These are phyloP conservation scores for Microctonus aethiopoides DNA, from an alignment of 2,888 invertebrate genomes.

Conservation along the genomic window DNA sequence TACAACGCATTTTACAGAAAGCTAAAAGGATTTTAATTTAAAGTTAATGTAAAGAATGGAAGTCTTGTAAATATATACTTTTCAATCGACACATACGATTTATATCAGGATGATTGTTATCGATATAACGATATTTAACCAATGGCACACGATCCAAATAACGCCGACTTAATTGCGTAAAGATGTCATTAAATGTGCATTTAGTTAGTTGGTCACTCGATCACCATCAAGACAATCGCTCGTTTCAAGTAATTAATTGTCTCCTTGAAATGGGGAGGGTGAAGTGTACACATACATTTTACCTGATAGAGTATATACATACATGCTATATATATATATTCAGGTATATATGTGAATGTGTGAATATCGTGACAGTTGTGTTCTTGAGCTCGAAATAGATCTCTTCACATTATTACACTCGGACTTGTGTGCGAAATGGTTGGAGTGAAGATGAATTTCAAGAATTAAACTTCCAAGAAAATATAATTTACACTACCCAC, in stretches of 20 bases:
- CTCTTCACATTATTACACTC: background rate
- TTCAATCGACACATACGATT: slow-evolving; percentile 56
- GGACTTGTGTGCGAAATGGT: background rate
- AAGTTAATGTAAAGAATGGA: slow-evolving; percentile 34
- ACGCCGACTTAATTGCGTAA: slow-evolving; percentile 34
- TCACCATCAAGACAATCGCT: slow-evolving; percentile 29
- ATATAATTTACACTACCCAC: background rate
- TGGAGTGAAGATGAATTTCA: background rate
- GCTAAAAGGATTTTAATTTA: slow-evolving; percentile 39
- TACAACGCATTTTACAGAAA: slow-evolving; percentile 22
- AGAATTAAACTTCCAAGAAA: background rate
- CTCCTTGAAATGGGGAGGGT: slow-evolving; percentile 10
- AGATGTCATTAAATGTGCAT: slow-evolving; percentile 24
- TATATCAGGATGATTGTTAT: slow-evolving; percentile 58
- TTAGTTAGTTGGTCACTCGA: slow-evolving; percentile 30
- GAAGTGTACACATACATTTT: background rate
- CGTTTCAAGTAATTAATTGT: slow-evolving; percentile 36
- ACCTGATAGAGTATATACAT: too few species aligned
- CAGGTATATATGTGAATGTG: too few species aligned
- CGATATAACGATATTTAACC: slow-evolving; percentile 29
- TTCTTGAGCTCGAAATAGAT: background rate
- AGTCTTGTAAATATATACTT: slow-evolving; percentile 41
- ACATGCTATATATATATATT: too few species aligned
- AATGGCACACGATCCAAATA: slow-evolving; percentile 26
- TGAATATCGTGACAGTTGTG: background rate